Percentiles rank a stretch among this genome's conserved stretches.
These are phyloP conservation scores for Hyles lineata DNA, from an alignment of 2,888 invertebrate genomes.

Conservation along the genomic window DNA sequence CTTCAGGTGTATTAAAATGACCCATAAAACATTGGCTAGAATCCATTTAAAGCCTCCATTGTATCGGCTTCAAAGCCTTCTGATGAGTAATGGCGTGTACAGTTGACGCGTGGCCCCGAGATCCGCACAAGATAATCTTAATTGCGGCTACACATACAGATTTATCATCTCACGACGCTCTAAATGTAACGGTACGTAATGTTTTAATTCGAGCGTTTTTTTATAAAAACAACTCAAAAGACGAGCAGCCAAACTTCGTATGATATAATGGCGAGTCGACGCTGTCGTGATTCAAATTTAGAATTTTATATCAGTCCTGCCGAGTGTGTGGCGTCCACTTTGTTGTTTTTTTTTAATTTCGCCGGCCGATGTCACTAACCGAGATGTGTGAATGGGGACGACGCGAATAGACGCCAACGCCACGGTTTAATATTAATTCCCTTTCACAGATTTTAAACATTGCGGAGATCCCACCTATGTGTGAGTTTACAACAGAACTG, in stretches of 20 bases:
- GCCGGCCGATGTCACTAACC: slow-evolving; percentile 73
- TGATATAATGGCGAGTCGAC: slow-evolving; percentile 61
- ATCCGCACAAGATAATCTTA: slow-evolving; percentile 53
- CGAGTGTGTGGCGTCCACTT: slow-evolving; percentile 49
- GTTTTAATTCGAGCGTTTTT: slow-evolving; percentile 9
- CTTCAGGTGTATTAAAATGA: slow-evolving; percentile 14
- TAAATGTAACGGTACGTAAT: slow-evolving; percentile 21
- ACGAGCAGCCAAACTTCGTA: slow-evolving; percentile 35
- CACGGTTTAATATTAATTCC: slow-evolving; percentile 31
- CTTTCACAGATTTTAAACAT: slow-evolving; percentile 19
- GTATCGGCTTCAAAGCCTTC: slow-evolving; percentile 18
- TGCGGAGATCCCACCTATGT: slow-evolving; percentile 10
- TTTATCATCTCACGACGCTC: slow-evolving; percentile 35
- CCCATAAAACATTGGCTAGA: slow-evolving; percentile 12
- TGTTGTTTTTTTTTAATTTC: slow-evolving; percentile 73
- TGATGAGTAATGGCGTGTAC: slow-evolving; percentile 15
- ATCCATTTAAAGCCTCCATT: slow-evolving; percentile 19
- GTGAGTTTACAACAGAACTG: not conserved
- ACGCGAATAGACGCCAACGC: slow-evolving; percentile 60
- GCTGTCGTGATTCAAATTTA: slow-evolving; percentile 75
- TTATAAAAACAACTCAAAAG: slow-evolving; percentile 10
- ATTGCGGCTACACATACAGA: slow-evolving; percentile 48
- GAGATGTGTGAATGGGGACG: slow-evolving; percentile 70
- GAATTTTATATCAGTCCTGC: slow-evolving; percentile 78
- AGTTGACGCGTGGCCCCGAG: slow-evolving; percentile 31